Evolutionary conservation across 2,797 vertebrate species (phyloP), one percentile per base, ranked within the genome.

Genomic region (Lacerta bilineata): DNA sequence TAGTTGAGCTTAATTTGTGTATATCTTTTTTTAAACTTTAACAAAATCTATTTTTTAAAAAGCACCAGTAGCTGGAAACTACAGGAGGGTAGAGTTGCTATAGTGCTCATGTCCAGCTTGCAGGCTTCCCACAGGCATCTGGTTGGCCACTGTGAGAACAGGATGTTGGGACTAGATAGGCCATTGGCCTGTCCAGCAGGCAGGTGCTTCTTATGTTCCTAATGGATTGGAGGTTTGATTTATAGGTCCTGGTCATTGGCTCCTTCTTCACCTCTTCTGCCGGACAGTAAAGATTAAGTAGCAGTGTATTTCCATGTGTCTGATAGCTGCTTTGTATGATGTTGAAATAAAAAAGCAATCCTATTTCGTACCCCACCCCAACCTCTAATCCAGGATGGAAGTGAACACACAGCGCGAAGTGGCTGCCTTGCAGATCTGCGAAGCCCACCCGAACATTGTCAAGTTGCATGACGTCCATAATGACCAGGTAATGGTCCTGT

Each of bases 401-500:
- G 95, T 95, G 4, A 98, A 98, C 95, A 98, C 97, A 6, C 98
- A 98, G 95, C 96, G 98, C 68, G 98, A 99, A 95, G 97, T 98
- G 64, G 98, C 98, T 1, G 98, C 98, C 81, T 92, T 99, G 89
- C 97, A 97, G 91, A 97, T 98, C 89, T 98, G 98, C 88, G 98
- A 98, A 91, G 93, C 96, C 72, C 98, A 99, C 92, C 98, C 98
- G 27, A 98, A 98, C 92, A 98, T 98, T 3, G 98, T 99, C 91
- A 98, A 96, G 80, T 96, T 99, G 66, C 96, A 98, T 0, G 98
- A 98, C 2, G 98, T 98, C 79, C 98, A 97, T 83, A 98, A 98
- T 0, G 98, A 99, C 96, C 98, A 98, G 98, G 98, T 99, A 96
- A 86, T 1, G 20, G 0, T 1, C 9, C 15, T n/a, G 0, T 46